phyloP scores from a whole-genome alignment of 2,113 vertebrate species.

The Galemys pyrenaicus region DNA sequence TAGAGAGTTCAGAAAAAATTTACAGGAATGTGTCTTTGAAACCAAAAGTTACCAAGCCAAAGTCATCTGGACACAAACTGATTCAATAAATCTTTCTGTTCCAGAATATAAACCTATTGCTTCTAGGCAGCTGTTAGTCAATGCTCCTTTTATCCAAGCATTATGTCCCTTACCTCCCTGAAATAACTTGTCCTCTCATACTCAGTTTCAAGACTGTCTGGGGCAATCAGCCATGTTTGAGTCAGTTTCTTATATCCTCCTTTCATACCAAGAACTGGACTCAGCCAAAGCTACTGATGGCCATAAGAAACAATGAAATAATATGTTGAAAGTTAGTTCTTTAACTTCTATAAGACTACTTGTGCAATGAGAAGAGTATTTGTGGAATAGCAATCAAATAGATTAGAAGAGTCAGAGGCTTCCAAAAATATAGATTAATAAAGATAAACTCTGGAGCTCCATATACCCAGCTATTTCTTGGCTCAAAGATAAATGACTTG shows the following conservation, averaged over 20 bases:
- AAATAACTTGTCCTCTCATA: background rate
- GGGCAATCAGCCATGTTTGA: background rate
- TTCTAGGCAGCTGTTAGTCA: background rate
- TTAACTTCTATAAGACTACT: background rate
- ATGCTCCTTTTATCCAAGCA: background rate
- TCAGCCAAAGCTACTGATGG: background rate
- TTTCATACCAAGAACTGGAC: background rate
- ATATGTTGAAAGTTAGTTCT: background rate
- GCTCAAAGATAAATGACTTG: slow-evolving; percentile 3
- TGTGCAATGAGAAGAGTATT: background rate
- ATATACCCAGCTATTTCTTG: background rate
- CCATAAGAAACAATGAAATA: slow-evolving; percentile 9
- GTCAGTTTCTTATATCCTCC: background rate
- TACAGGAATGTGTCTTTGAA: background rate
- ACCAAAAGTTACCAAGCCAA: background rate
- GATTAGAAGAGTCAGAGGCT: background rate
- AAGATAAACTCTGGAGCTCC: background rate
- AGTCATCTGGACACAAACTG: background rate
- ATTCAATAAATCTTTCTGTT: background rate
- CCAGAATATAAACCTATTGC: background rate
- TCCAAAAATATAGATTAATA: background rate
- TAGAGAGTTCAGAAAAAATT: background rate
- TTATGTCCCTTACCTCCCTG: background rate
- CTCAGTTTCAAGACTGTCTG: background rate
- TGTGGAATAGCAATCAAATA: background rate